A percentile compares a stretch with the other conserved stretches of the same genome.
phyloP scores from a whole-genome alignment of 1,140 invertebrate genomes.

The Lucilia sericata region DNA sequence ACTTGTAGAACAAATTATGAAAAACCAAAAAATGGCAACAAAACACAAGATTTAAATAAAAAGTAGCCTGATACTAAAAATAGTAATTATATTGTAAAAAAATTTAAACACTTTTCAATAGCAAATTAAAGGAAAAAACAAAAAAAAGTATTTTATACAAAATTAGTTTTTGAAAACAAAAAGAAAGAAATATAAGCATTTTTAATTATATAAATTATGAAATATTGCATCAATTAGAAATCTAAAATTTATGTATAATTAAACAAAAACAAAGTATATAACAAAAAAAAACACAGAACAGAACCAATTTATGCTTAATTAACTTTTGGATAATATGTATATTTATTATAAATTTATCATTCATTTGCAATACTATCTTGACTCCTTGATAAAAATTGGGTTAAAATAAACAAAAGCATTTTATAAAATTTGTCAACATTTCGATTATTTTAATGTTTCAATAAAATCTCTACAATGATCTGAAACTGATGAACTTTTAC shows the following conservation, averaged over 20 bases:
- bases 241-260: not conserved
- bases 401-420: too few species aligned
- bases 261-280: not conserved
- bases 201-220: not conserved
- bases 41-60: not conserved
- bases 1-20: slow-evolving; percentile 21
- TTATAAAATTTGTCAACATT: too few species aligned
- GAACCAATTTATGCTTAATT: slow-evolving; percentile 17
- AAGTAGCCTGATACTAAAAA: not conserved
- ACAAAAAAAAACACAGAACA: not conserved
- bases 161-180: not conserved
- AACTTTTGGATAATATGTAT: not conserved
- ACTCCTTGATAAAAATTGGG: too few species aligned
- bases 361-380: too few species aligned
- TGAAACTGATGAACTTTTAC: too few species aligned
- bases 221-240: slow-evolving; percentile 14
- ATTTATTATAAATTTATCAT: too few species aligned
- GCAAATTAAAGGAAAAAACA: slow-evolving; percentile 14
- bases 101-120: slow-evolving; percentile 9
- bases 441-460: too few species aligned
- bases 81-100: not conserved
- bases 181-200: not conserved
- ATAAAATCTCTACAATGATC: too few species aligned
- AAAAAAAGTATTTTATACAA: slow-evolving; percentile 20
- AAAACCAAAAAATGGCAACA: not conserved